A percentile compares a stretch with the other conserved stretches of the same genome.
Conservation (phyloP, 2,113 vertebrate species). For the human (Homo sapiens) region GRCh38 chr13:110477001-110477500, state of each 20-base stretch:
- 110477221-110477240: neutral
- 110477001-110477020: neutral
- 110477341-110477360: fast-evolving
- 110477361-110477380: fast-evolving
- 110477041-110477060: neutral
- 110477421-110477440: too few species aligned
- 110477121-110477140: too few species aligned
- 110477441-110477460: neutral
- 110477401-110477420: fast-evolving
- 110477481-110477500: neutral
- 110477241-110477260: neutral
- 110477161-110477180: too few species aligned
- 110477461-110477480: neutral
- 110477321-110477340: fast-evolving
- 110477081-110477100: too few species aligned
- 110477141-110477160: too few species aligned
- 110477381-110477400: fast-evolving
- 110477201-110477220: neutral
- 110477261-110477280: too few species aligned
- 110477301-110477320: fast-evolving
- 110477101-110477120: too few species aligned
- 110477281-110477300: fast-evolving
- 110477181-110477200: too few species aligned
- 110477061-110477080: neutral
- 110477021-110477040: neutral